Percentiles rank a stretch among this genome's conserved stretches.
phyloP scores from a whole-genome alignment of 2,797 vertebrate genomes.

The Pangasius larnaudii region DNA sequence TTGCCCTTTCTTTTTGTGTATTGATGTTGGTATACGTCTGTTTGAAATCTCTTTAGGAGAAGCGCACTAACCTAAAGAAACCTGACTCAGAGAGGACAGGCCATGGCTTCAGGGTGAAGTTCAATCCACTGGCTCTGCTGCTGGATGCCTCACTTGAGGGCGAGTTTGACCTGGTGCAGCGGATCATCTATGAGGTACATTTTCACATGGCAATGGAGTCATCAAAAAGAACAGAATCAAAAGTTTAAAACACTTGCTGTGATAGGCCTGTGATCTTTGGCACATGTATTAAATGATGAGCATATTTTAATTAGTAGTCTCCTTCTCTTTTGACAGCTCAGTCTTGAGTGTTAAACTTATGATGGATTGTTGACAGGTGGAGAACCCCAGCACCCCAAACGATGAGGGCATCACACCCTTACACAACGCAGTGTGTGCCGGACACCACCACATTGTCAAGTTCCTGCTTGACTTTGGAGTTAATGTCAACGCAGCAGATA shows the following conservation, averaged over 20 bases:
- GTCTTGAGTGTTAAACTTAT: not conserved
- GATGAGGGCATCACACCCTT: slow-evolving; percentile 98
- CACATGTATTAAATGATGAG: not conserved
- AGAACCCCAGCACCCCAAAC: slow-evolving; percentile 96
- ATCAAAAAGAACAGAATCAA: too few species aligned
- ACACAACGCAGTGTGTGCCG: slow-evolving; percentile 96
- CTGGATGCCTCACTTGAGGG: slow-evolving; percentile 95
- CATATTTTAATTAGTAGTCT: not conserved
- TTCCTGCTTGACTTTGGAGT: slow-evolving; percentile 98
- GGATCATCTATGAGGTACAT: slow-evolving; percentile 95
- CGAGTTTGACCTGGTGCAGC: slow-evolving; percentile 96
- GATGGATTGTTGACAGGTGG: slow-evolving; percentile 78
- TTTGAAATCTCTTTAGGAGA: slow-evolving; percentile 73
- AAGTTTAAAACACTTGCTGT: not conserved
- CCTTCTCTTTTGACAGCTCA: not conserved
- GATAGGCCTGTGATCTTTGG: not conserved
- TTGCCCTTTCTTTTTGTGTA: not conserved
- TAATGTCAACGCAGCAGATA: slow-evolving; percentile 97
- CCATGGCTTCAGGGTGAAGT: slow-evolving; percentile 92
- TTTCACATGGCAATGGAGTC: too few species aligned
- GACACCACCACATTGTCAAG: slow-evolving; percentile 97
- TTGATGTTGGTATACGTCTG: not conserved
- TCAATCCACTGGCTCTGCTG: slow-evolving; percentile 93
- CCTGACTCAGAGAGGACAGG: slow-evolving; percentile 93
- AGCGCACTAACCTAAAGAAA: slow-evolving; percentile 97